Evolutionary conservation across 2,113 vertebrate genomes (phyloP), one percentile per base, ranked within the genome.

Genomic region (Oreochromis niloticus): DNA sequence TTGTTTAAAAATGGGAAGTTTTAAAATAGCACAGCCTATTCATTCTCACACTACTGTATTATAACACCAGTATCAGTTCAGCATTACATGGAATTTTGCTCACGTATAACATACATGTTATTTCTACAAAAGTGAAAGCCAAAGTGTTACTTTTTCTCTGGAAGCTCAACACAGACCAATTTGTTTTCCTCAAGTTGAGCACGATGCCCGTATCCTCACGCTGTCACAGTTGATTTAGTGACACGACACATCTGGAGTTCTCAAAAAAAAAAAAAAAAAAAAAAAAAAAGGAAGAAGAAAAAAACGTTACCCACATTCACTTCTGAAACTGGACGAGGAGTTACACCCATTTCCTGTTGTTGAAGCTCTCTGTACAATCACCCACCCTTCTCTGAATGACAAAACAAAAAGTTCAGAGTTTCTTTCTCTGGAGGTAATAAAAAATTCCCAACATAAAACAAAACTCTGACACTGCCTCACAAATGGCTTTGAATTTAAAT

Each of bases 321-420:
- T 87, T 88, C 17, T 83, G 88, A 90, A 93, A 93, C 34, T 73
- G 24, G 41, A 66, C 19, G 13, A 41, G 1, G 0, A 30, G 85
- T 59, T 71, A 80, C 90, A 92, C 92, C 91, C 91, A 92, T 84
- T 93, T 94, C 92, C 93, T 94, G 95, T 93, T 88, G 6, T 34
- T 80, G 14, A 81, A 48, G 56, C 32, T 3, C 17, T 12, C 2
- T 9, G 75, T 9, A 27, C 48, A 75, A 32, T 22, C 10, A 24
- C 19, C 13, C 36, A 24, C 24, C 56, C 34, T 36, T 36, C 11
- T 73, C 43, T 71, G 14, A 55, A 59, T 24, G 34, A 48, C 19
- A 82, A 66, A 71, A 85, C 12, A 82, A 82, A 68, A 81, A 84
- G 32, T 6, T 22, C 59, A 17, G 4, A 50, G 27, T 50, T 50